Evolutionary conservation across 2,888 invertebrate genomes (phyloP).

Genomic region (Chymomyza amoena): DNA sequence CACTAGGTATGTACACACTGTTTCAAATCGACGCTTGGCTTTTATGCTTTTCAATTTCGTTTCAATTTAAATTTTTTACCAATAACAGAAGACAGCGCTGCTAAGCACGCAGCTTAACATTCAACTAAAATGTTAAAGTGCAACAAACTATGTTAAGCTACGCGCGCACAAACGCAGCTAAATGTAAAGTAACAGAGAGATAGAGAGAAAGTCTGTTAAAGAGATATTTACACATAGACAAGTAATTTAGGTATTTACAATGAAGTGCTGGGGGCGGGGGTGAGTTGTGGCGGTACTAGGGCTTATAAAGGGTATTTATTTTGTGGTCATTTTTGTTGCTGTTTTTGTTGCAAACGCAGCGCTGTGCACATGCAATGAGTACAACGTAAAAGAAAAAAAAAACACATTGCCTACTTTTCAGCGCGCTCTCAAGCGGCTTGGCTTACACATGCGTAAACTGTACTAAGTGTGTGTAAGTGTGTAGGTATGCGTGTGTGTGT

Average conservation of each 20-base stretch:
- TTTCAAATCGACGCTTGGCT: slow-evolving; percentile 67
- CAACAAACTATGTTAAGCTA: not conserved
- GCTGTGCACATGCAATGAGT: slow-evolving; percentile 50
- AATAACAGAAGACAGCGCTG: too few species aligned
- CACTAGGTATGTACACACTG: too few species aligned
- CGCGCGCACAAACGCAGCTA: not conserved
- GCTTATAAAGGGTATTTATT: not conserved
- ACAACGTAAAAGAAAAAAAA: slow-evolving; percentile 5
- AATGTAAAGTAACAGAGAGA: slow-evolving; percentile 31
- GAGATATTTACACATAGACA: slow-evolving; percentile 37
- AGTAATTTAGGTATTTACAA: slow-evolving; percentile 52
- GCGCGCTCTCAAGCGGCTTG: slow-evolving; percentile 32
- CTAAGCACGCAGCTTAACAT: not conserved
- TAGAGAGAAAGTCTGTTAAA: slow-evolving; percentile 35
- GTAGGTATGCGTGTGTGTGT: slow-evolving; percentile 15
- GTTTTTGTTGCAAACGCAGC: slow-evolving; percentile 28
- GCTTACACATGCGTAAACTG: slow-evolving; percentile 4
- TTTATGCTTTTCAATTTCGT: slow-evolving; percentile 58
- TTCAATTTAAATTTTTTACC: not conserved
- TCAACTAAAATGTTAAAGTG: not conserved
- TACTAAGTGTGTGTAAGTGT: slow-evolving; percentile 19
- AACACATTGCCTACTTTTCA: slow-evolving; percentile 44
- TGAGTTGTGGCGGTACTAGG: not conserved
- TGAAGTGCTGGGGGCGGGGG: slow-evolving; percentile 43
- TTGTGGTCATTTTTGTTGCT: slow-evolving; percentile 20